Evolutionary conservation across 2,888 invertebrate genomes (phyloP).

Genomic region (Agriopis marginaria): DNA sequence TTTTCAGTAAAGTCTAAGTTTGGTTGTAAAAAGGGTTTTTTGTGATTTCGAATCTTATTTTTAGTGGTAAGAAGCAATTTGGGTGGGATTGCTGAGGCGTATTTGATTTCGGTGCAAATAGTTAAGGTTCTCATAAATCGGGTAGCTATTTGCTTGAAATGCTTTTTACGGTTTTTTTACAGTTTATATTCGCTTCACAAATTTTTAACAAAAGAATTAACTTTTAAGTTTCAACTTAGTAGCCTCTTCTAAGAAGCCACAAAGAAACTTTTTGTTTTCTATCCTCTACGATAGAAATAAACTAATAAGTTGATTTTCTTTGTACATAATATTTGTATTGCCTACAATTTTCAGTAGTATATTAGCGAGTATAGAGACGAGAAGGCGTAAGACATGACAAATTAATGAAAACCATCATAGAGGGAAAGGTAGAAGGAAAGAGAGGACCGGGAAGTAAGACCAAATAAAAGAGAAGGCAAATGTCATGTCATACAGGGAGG

Average conservation of each 20-base stretch:
- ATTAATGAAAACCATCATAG: too few species aligned
- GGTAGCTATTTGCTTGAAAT: not conserved
- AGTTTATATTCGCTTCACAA: not conserved
- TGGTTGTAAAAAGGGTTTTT: conserved; percentile 18
- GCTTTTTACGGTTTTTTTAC: not conserved
- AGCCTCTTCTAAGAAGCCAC: not conserved
- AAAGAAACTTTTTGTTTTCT: too few species aligned
- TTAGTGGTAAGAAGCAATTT: conserved; percentile 12
- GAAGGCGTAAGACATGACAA: too few species aligned
- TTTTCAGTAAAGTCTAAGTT: conserved; percentile 18
- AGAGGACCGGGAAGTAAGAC: too few species aligned
- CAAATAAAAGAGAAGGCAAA: too few species aligned
- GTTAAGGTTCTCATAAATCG: conserved; percentile 9
- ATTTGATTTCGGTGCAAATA: not conserved
- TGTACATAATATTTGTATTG: too few species aligned
- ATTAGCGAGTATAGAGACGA: too few species aligned
- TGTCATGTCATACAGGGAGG: too few species aligned
- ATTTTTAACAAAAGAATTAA: not conserved
- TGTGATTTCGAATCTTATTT: not conserved
- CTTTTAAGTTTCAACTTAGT: not conserved
- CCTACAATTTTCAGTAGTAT: too few species aligned
- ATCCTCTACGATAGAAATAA: not conserved
- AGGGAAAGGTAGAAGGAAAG: too few species aligned
- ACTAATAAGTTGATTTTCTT: not conserved
- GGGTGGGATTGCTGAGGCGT: not conserved